These are phyloP conservation scores for Acrossocheilus fasciatus DNA, from an alignment of 2,797 vertebrate genomes.

Conservation along the genomic window DNA sequence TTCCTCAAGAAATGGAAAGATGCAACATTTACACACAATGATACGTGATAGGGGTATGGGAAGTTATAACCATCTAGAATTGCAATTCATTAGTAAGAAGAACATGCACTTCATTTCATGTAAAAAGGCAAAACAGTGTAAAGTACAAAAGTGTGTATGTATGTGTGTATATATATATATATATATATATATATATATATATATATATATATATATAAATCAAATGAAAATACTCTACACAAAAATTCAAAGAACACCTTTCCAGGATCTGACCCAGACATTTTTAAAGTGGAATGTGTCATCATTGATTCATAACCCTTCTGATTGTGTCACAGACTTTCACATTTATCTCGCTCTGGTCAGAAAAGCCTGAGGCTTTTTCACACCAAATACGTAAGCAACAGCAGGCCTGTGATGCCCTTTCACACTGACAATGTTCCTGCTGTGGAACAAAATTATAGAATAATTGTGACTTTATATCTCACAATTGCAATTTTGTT, in stretches of 20 bases:
- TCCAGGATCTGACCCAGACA: neutral
- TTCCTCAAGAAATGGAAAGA: slow-evolving; percentile 72
- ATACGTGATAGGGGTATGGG: neutral
- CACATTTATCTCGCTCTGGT: neutral
- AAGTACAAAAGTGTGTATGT: neutral
- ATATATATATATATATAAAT: too few species aligned
- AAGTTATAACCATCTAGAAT: neutral
- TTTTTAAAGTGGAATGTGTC: slow-evolving; percentile 17
- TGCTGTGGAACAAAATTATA: neutral
- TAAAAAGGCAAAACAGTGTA: neutral
- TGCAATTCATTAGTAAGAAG: neutral
- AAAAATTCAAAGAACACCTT: too few species aligned
- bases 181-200: too few species aligned
- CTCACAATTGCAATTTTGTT: neutral
- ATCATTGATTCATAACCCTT: neutral
- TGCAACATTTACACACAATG: slow-evolving; percentile 33
- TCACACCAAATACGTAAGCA: neutral
- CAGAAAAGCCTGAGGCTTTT: neutral
- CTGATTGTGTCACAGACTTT: neutral
- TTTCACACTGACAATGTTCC: neutral
- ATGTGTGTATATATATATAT: too few species aligned
- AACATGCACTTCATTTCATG: neutral
- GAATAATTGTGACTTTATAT: neutral
- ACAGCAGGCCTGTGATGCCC: neutral
- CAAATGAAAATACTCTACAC: too few species aligned